These are phyloP conservation scores for Heliconius melpomene DNA, from an alignment of 1,140 invertebrate genomes.

Conservation along the genomic window DNA sequence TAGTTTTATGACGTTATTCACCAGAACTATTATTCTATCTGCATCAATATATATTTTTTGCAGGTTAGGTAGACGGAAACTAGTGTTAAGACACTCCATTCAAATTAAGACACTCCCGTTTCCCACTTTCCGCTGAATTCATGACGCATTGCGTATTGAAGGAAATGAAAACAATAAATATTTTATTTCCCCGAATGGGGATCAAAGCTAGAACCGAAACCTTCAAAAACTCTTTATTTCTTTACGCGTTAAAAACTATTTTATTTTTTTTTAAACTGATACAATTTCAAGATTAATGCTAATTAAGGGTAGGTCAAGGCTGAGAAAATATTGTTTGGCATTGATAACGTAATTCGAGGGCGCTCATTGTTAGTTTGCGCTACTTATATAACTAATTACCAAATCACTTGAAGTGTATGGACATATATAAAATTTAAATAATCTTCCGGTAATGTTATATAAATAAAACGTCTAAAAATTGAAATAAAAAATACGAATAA, in stretches of 20 bases:
- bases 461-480: background rate
- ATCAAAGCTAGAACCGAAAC: too few species aligned
- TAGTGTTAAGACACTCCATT: too few species aligned
- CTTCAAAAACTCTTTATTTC: background rate
- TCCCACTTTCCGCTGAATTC: too few species aligned
- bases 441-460: background rate
- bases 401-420: background rate
- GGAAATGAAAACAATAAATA: too few species aligned
- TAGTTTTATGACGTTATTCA: too few species aligned
- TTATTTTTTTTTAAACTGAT: background rate
- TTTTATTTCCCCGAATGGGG: too few species aligned
- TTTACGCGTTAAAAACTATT: background rate
- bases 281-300: background rate
- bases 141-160: too few species aligned
- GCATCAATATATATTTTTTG: too few species aligned
- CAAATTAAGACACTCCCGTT: too few species aligned
- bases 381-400: conserved; percentile 35
- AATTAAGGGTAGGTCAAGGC: conserved; percentile 22
- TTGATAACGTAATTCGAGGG: conserved; percentile 14
- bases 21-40: too few species aligned
- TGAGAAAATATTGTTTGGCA: conserved; percentile 23
- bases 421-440: background rate
- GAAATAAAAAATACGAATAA: background rate
- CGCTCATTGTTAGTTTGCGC: conserved; percentile 33
- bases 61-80: too few species aligned